Conservation (phyloP, 2,113 vertebrate genomes). For the Rhadina sibilatrix region DNA sequence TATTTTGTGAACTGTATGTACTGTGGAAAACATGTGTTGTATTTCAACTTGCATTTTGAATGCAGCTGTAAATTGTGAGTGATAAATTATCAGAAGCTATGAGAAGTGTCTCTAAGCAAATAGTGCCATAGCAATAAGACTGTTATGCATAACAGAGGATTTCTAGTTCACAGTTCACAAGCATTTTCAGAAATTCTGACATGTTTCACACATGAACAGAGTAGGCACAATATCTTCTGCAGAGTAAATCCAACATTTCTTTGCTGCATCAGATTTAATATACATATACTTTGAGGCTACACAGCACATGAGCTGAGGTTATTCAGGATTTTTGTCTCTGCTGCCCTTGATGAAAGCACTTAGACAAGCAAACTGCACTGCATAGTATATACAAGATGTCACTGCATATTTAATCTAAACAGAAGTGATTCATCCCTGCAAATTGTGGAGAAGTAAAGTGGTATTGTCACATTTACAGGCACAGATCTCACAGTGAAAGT, state of each 20-base stretch:
- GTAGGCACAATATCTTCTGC: not conserved
- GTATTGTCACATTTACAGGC: not conserved
- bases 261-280: not conserved
- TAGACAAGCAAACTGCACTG: not conserved
- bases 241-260: not conserved
- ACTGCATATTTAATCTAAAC: not conserved
- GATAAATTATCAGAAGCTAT: not conserved
- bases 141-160: not conserved
- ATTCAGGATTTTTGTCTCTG: not conserved
- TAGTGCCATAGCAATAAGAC: not conserved
- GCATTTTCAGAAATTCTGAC: not conserved
- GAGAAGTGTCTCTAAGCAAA: not conserved
- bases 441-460: not conserved
- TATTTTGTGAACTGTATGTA: not conserved
- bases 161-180: not conserved
- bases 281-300: not conserved
- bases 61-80: not conserved
- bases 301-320: not conserved
- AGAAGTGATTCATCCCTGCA: not conserved
- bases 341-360: not conserved
- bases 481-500: not conserved
- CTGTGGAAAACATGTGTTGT: not conserved
- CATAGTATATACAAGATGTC: not conserved
- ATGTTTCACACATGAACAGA: not conserved
- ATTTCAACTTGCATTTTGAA: not conserved